Base-by-base conservation (phyloP, 1,140 invertebrate species). In the Papilio helenus region DNA sequence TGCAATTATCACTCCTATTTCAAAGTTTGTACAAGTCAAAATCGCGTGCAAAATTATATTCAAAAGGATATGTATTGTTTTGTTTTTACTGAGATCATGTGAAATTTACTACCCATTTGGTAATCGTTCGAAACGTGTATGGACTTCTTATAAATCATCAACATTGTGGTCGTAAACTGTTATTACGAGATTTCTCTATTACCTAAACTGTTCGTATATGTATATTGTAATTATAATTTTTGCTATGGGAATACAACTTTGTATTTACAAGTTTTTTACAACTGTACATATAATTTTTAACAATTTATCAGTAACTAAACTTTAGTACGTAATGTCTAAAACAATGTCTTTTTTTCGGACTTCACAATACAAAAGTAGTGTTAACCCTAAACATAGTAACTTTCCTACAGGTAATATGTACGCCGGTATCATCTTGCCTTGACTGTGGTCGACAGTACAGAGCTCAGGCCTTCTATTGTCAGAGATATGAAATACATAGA, bases 341-440 rank as follows among this genome's bases (percentile, higher is more conserved):
- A n/a, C n/a, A n/a, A n/a, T n/a, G n/a, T n/a, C n/a, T n/a, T n/a
- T n/a, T 55, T 8, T 55, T 18, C 2, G 0, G 8, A 55, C 18
- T 55, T 65, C 10, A 26, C 1, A 18, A 65, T 29, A 29, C 26
- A 29, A 29, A 65, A 26, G 26, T 29, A 16, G 26, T 68, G 26
- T 68, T 29, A 68, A 29, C 23, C 61, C 14, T 68, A 68, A 34
- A 16, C 58, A 10, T 29, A 51, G 23, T 44, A 44, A 49, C 10
- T 74, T 74, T 74, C 72, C 39, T 74, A 51, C 72, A 14, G 9
- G 42, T 46, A 44, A 73, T 14, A 20, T 46, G 44, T 44, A 74
- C n/a, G 26, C 61, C 73, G 80, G 78, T 23, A 76, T 29, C 46
- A 71, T 74, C 80, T 81, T 46, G 76, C 76, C 80, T 81, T 81